Evolutionary conservation across 2,888 invertebrate genomes (phyloP).

Genomic region (Sphaeridia pumilis): DNA sequence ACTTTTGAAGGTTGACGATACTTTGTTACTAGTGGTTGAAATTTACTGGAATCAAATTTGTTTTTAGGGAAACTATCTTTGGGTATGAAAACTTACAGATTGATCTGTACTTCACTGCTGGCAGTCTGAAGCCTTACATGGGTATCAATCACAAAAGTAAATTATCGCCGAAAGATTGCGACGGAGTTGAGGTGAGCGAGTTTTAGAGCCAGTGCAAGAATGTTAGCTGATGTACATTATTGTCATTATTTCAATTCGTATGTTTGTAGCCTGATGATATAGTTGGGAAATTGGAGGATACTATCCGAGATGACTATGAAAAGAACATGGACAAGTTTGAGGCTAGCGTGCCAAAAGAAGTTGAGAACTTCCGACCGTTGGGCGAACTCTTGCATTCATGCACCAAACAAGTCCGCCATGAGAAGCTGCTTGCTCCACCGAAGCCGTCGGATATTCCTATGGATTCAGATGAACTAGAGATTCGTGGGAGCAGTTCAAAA

Average conservation of each 20-base stretch:
- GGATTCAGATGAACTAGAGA: neutral
- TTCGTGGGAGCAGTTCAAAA: neutral
- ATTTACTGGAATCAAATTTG: constrained; percentile 11
- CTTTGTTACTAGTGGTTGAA: neutral
- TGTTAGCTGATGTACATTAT: neutral
- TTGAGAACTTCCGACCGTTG: constrained; percentile 57
- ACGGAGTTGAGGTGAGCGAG: constrained; percentile 41
- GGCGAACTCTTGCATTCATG: constrained; percentile 58
- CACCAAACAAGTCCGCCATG: constrained; percentile 18
- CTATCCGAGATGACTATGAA: constrained; percentile 57
- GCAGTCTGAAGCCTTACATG: constrained; percentile 66
- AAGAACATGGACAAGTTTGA: constrained; percentile 63
- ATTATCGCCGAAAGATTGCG: constrained; percentile 39
- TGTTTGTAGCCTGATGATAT: constrained; percentile 58
- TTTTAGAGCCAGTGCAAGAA: neutral
- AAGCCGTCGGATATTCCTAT: neutral
- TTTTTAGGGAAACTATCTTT: constrained; percentile 71
- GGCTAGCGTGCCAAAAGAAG: constrained; percentile 56
- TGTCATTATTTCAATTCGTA: neutral
- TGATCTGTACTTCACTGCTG: constrained; percentile 67
- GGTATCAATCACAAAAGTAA: constrained; percentile 51
- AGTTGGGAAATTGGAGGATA: constrained; percentile 53
- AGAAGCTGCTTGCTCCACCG: constrained; percentile 6
- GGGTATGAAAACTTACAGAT: constrained; percentile 77
- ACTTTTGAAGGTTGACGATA: too few species aligned